Evolutionary conservation across 2,888 invertebrate species (phyloP), one percentile per base, ranked within the genome.

Genomic region (Sussaba pulchella): DNA sequence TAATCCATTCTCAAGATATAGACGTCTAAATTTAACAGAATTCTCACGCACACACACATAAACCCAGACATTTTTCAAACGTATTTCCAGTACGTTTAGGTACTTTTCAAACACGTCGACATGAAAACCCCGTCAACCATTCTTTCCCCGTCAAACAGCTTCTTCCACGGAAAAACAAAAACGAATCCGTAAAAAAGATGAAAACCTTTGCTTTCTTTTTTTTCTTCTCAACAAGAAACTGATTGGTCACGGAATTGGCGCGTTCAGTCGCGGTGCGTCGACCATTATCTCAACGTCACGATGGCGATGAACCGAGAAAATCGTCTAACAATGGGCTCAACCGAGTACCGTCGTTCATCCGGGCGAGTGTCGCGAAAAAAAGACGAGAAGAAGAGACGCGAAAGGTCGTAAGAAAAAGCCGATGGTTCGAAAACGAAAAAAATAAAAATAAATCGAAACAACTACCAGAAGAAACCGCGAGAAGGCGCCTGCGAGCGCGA

Each of bases 161-260:
- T n/a, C n/a, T n/a, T n/a, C n/a, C n/a, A n/a, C n/a, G n/a, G n/a
- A n/a, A 31, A 31, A 31, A 6, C 6, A 31, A 31, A 2, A 31
- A 31, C 2, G 6, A 5, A 31, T 2, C 31, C 31, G 31, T n/a
- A 31, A 5, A 31, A 31, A 31, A 31, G 31, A 31, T 6, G 31
- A 6, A n/a, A n/a, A 31, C 31, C 31, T 5, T 31, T 5, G 31
- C 6, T 31, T 31, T 31, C 6, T 31, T 31, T 31, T 31, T 31
- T 6, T 31, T 31, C 31, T 31, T 31, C 31, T 31, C 31, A 6
- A 57, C 43, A 21, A 47, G 67, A 41, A 82, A 75, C 69, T 41
- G 71, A 83, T 80, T 72, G 75, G 78, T 80, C 77, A 79, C 82
- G 74, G 50, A 26, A 45, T 43, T 61, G 67, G 50, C 24, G 64